These are phyloP conservation scores for Nerophis lumbriciformis DNA, from an alignment of 2,113 vertebrate genomes.

Conservation along the genomic window DNA sequence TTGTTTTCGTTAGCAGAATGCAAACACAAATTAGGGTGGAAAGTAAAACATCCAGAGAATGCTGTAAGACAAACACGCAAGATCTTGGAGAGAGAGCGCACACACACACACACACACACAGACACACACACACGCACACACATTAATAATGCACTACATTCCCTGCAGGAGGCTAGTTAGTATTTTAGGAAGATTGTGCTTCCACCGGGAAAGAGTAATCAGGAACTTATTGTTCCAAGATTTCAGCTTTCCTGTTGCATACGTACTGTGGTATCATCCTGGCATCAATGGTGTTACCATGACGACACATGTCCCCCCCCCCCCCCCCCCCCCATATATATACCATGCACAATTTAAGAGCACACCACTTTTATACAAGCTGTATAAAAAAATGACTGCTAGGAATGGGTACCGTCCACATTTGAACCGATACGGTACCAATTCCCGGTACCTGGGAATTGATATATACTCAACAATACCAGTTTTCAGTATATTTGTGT, in stretches of 20 bases:
- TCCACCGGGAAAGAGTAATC: constrained; percentile 58
- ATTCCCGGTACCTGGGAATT: too few species aligned
- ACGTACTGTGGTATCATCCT: neutral
- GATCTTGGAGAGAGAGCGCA: neutral
- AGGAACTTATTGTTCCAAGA: constrained; percentile 56
- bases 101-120: constrained; percentile 4
- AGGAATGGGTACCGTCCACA: too few species aligned
- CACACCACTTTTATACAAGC: too few species aligned
- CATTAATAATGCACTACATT: constrained; percentile 61
- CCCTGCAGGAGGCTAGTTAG: constrained; percentile 60
- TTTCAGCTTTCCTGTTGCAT: constrained; percentile 15
- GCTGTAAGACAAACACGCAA: neutral
- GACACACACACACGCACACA: constrained; percentile 17
- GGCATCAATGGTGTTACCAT: too few species aligned
- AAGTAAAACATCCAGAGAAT: neutral
- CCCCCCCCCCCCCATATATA: too few species aligned
- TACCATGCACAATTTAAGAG: too few species aligned
- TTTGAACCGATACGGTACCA: too few species aligned
- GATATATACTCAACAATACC: too few species aligned
- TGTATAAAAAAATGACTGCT: too few species aligned
- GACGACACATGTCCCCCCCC: too few species aligned
- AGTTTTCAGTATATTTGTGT: too few species aligned
- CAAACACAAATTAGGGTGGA: neutral
- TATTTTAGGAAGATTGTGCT: constrained; percentile 57
- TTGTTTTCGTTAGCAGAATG: neutral